phyloP scores from a whole-genome alignment of 2,113 vertebrate species.

The Tragulus kanchil region DNA sequence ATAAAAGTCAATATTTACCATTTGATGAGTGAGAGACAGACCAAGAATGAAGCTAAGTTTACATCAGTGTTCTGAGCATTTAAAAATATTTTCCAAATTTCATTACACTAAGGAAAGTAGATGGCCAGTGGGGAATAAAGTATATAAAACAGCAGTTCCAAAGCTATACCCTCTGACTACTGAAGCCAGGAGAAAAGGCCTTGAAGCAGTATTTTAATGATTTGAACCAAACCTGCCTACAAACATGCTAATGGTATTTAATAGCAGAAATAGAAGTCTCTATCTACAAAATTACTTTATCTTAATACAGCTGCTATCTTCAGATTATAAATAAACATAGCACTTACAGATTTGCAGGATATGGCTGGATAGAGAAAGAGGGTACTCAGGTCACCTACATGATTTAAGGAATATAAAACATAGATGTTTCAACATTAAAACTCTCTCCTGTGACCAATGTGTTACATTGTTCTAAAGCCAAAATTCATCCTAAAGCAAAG shows the following conservation, averaged over 20 bases:
- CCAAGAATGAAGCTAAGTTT: not conserved
- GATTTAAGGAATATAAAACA: not conserved
- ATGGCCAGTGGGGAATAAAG: rapidly evolving
- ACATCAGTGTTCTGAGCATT: not conserved
- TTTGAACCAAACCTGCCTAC: not conserved
- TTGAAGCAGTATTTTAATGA: not conserved
- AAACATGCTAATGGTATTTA: not conserved
- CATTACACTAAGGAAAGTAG: not conserved
- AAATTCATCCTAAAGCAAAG: not conserved
- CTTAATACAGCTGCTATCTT: not conserved
- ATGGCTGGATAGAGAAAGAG: not conserved
- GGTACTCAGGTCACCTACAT: not conserved
- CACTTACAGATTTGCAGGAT: not conserved
- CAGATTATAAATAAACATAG: not conserved
- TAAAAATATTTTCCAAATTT: not conserved
- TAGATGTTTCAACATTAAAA: not conserved
- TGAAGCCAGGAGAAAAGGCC: not conserved
- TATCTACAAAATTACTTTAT: not conserved
- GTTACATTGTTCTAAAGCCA: not conserved
- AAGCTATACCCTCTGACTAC: not conserved
- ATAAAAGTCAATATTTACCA: not conserved
- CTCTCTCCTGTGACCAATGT: not conserved
- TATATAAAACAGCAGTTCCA: not conserved
- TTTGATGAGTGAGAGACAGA: not conserved
- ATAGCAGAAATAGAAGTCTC: not conserved